These are phyloP conservation scores for Cathartes aura DNA, from an alignment of 2,113 vertebrate genomes.

Conservation along the genomic window DNA sequence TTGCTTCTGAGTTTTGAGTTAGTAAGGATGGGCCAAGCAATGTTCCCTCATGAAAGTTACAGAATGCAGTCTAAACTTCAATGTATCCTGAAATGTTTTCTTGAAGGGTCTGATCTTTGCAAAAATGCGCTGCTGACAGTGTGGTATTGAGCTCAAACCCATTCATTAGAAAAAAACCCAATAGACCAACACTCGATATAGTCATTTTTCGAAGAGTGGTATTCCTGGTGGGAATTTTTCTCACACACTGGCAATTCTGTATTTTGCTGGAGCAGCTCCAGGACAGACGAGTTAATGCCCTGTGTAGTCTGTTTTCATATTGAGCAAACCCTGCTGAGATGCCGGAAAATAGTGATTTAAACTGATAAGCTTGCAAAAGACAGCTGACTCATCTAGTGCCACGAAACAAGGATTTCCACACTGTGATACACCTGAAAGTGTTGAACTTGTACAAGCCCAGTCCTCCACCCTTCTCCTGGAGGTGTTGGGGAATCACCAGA, in stretches of 20 bases:
- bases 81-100: neutral
- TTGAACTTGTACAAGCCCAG: neutral
- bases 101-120: neutral
- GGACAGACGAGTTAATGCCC: neutral
- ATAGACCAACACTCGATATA: neutral
- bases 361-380: conserved; percentile 53
- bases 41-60: neutral
- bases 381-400: conserved; percentile 21
- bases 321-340: conserved; percentile 50
- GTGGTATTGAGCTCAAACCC: neutral
- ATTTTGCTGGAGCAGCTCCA: conserved; percentile 37
- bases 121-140: neutral
- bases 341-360: conserved; percentile 42
- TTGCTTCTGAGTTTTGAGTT: neutral
- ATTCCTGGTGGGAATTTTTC: neutral
- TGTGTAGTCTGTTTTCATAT: conserved; percentile 44
- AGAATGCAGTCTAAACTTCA: neutral
- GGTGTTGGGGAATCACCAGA: neutral
- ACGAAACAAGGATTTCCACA: conserved; percentile 44
- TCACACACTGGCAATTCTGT: neutral
- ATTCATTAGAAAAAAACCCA: neutral
- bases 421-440: neutral
- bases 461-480: neutral
- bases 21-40: neutral
- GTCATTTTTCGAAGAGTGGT: neutral